phyloP scores from a whole-genome alignment of 2,113 vertebrate species.

The Pyrgilauda ruficollis region DNA sequence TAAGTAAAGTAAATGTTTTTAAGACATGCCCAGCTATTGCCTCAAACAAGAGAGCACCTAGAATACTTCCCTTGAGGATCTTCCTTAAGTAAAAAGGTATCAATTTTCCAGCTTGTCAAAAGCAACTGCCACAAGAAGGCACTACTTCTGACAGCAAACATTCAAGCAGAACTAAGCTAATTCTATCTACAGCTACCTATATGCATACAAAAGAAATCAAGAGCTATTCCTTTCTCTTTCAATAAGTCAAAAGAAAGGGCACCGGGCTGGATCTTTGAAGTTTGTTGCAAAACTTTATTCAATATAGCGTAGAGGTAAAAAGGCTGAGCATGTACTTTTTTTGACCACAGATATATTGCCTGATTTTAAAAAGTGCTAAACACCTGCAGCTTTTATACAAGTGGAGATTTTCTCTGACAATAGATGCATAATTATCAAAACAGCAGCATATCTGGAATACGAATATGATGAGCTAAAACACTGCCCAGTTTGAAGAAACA shows the following conservation, averaged over 20 bases:
- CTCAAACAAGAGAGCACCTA: background rate
- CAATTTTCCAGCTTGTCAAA: background rate
- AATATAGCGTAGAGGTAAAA: background rate
- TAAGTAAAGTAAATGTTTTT: background rate
- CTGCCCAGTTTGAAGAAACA: background rate
- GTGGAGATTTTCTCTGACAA: background rate
- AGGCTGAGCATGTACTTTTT: background rate
- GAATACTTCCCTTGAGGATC: background rate
- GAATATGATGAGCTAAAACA: background rate
- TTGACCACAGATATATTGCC: background rate
- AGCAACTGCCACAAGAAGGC: background rate
- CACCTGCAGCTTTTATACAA: constrained; percentile 6
- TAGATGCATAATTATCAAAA: background rate
- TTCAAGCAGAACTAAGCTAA: background rate
- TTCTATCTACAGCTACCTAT: background rate
- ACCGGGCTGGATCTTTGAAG: background rate
- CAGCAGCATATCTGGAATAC: background rate
- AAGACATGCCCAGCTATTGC: background rate
- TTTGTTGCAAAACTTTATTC: background rate
- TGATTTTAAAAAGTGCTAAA: background rate
- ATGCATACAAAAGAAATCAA: background rate
- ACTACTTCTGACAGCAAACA: background rate
- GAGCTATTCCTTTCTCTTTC: background rate
- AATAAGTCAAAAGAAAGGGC: background rate
- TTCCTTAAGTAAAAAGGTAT: background rate